Evolutionary conservation across 2,113 vertebrate species (phyloP), one percentile per base, ranked within the genome.

Genomic region (Erinaceus europaeus): DNA sequence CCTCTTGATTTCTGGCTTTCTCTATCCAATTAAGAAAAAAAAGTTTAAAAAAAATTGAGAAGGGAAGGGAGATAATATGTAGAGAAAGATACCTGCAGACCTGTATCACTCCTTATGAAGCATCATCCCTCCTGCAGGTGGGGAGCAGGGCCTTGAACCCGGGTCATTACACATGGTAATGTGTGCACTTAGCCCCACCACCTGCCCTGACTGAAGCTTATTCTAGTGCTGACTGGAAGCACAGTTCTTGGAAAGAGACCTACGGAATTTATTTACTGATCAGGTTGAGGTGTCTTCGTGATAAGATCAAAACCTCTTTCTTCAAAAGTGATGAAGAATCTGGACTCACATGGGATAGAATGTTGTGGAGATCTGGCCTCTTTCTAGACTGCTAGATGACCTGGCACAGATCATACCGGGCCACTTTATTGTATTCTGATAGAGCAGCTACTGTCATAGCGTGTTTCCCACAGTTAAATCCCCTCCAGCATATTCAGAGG

Each of bases 331-430:
- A 38, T 34, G 57, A 69, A 83, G 52, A 27, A 21, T 25, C 62
- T 52, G 2, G 62, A 75, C 69, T 73, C 42, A 11, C 81, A 38
- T 78, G 55, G 53, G 17, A 9, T 57, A 50, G 55, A 92, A 61
- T 80, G 55, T 57, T 85, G 82, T 36, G 55, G 18, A 91, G 81
- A 32, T n/a, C 84, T 84, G 57, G 62, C 42, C 25, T 36, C 27
- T 76, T 69, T 86, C 89, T 76, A 91, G 64, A 34, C 36, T 69
- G 50, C 86, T 77, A n/a, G 82, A 5, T 92, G 75, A 68, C 59
- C 71, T 79, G 78, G 48, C n/a, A 42, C 38, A 78, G 23, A 65
- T 4, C 11, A 1, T 21, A 17, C 44, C 15, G 3, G 75, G 57
- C 64, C 84, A 11, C 86, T 40, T 15, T 81, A 77, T 40, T 76